Evolutionary conservation across 2,113 vertebrate genomes (phyloP).

Genomic region (Irena cyanogastra): DNA sequence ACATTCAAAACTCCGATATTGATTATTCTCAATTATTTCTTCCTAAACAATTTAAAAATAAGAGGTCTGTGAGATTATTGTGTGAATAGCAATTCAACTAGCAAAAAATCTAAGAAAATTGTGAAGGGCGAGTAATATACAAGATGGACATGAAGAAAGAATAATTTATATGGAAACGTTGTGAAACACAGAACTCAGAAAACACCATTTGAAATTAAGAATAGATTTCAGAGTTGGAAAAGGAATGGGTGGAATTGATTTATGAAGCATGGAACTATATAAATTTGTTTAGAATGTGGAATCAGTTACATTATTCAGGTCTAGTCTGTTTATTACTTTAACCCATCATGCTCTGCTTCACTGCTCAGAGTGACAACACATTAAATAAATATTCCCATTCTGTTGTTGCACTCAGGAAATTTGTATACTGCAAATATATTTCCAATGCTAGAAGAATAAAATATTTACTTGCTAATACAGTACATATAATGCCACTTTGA

Average conservation of each 20-base stretch:
- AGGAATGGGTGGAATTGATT: background rate
- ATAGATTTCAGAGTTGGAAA: background rate
- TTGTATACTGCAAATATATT: background rate
- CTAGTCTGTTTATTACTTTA: constrained; percentile 29
- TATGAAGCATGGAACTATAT: background rate
- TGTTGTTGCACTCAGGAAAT: background rate
- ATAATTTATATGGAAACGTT: background rate
- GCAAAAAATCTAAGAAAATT: background rate
- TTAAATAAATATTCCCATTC: background rate
- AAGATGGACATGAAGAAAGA: background rate
- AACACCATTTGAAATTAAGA: background rate
- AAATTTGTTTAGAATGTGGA: constrained; percentile 11
- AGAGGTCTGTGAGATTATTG: background rate
- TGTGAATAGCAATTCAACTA: background rate
- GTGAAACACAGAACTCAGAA: background rate
- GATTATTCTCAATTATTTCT: background rate
- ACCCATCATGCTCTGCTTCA: background rate
- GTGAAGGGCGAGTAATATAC: background rate
- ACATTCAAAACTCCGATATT: background rate
- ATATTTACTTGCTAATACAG: background rate
- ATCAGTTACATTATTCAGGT: background rate
- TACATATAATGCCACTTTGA: background rate
- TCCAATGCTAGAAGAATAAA: background rate
- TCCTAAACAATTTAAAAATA: background rate
- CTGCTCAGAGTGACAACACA: background rate